Conservation (phyloP, 2,888 invertebrate species). For the Busseola fusca region DNA sequence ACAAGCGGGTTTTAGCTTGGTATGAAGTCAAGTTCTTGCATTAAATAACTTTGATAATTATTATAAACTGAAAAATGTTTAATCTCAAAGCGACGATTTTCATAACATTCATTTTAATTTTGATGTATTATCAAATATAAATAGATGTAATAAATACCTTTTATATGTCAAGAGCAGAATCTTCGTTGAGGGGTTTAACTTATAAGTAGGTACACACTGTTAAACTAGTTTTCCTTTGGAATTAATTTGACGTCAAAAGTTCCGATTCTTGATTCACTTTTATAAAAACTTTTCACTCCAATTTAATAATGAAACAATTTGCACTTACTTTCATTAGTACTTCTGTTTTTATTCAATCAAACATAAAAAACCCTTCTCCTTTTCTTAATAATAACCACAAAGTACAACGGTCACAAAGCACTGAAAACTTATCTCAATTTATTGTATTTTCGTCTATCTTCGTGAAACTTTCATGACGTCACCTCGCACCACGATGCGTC, state of each 20-base stretch:
- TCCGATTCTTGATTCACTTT: neutral
- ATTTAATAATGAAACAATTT: neutral
- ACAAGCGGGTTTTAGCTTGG: neutral
- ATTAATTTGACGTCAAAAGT: neutral
- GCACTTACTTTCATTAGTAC: neutral
- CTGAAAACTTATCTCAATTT: neutral
- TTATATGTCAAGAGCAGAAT: neutral
- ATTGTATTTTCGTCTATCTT: conserved; percentile 2
- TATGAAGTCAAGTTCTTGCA: neutral
- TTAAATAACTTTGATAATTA: neutral
- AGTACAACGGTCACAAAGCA: conserved; percentile 18
- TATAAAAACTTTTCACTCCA: conserved; percentile 2
- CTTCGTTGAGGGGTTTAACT: neutral
- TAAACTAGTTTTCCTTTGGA: neutral
- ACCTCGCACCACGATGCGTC: conserved; percentile 32
- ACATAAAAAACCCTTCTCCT: neutral
- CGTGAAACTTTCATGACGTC: conserved; percentile 47
- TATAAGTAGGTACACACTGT: neutral
- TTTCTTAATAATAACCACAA: conserved; percentile 4
- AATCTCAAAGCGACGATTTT: neutral
- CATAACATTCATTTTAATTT: too few species aligned
- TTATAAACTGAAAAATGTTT: neutral
- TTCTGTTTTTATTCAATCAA: neutral
- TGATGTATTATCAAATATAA: neutral
- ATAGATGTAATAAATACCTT: conserved; percentile 21